Conservation (phyloP, 2,113 vertebrate genomes). For the Alces alces region DNA sequence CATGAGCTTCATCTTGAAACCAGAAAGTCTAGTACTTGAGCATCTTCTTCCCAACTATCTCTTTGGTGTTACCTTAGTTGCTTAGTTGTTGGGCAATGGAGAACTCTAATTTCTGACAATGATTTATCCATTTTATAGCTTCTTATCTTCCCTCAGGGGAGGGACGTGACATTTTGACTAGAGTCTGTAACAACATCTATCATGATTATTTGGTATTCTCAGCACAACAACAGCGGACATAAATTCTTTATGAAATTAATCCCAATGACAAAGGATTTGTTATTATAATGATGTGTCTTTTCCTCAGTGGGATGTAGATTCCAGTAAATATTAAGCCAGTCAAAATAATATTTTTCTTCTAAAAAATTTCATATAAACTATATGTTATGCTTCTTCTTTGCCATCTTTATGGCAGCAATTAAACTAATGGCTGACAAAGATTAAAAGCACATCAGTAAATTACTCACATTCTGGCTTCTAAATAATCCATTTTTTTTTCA, state of each 20-base stretch:
- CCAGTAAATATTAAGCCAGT: conserved; percentile 27
- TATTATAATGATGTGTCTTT: neutral
- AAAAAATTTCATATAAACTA: neutral
- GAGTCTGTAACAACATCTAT: conserved; percentile 24
- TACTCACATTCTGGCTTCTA: conserved; percentile 32
- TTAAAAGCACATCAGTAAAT: conserved; percentile 36
- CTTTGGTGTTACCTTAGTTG: neutral
- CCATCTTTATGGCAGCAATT: neutral
- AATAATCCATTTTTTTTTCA: neutral
- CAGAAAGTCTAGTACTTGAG: neutral
- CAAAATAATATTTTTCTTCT: conserved; percentile 37
- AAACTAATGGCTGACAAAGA: conserved; percentile 16
- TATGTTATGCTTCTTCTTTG: neutral
- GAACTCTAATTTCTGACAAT: conserved; percentile 20
- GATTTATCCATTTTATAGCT: conserved; percentile 8
- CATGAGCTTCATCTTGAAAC: neutral
- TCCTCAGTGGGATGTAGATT: neutral
- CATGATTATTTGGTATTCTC: conserved; percentile 40
- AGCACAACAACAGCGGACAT: neutral
- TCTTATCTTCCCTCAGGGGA: neutral
- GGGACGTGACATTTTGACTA: conserved; percentile 49
- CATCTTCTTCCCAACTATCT: neutral
- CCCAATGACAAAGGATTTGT: conserved; percentile 14
- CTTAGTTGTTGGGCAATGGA: neutral
- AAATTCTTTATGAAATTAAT: conserved; percentile 61